A percentile compares a stretch with the other conserved stretches of the same genome.
Conservation (phyloP, 2,113 vertebrate species). For the Propithecus coquereli region DNA sequence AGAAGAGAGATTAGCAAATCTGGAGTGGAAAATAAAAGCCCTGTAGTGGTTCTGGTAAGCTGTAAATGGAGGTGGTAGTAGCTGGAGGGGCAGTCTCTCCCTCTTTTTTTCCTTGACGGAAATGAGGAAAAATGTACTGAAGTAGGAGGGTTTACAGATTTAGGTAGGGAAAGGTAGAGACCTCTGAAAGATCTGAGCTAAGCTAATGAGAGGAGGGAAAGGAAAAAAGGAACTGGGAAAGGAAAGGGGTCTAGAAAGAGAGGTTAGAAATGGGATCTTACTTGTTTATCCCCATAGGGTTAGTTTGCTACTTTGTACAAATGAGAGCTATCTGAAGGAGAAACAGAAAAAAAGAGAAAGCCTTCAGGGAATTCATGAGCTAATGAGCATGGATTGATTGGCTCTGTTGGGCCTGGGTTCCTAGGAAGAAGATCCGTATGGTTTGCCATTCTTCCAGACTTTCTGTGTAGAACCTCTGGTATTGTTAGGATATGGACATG, state of each 20-base stretch:
- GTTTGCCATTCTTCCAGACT: background rate
- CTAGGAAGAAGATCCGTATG: background rate
- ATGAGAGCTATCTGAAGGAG: background rate
- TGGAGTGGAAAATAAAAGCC: too few relatives aligned
- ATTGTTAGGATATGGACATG: background rate
- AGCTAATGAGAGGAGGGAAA: background rate
- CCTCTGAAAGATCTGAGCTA: background rate
- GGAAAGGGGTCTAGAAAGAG: background rate
- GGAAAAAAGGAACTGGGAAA: background rate
- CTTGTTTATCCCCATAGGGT: background rate
- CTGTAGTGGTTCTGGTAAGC: background rate
- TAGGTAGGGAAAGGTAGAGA: background rate
- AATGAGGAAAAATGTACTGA: background rate
- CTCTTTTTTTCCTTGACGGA: background rate
- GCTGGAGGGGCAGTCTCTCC: background rate
- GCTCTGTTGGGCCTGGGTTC: background rate
- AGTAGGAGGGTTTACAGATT: background rate
- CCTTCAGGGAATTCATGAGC: background rate
- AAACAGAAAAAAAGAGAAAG: background rate
- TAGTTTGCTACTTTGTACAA: background rate
- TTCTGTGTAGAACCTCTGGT: background rate
- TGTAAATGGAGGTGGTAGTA: background rate
- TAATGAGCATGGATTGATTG: background rate
- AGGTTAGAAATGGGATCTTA: background rate
- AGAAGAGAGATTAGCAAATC: background rate